A percentile compares a stretch with the other conserved stretches of the same genome.
Evolutionary conservation across 2,113 vertebrate species (phyloP).

Genomic region (Cryptotis parvus): DNA sequence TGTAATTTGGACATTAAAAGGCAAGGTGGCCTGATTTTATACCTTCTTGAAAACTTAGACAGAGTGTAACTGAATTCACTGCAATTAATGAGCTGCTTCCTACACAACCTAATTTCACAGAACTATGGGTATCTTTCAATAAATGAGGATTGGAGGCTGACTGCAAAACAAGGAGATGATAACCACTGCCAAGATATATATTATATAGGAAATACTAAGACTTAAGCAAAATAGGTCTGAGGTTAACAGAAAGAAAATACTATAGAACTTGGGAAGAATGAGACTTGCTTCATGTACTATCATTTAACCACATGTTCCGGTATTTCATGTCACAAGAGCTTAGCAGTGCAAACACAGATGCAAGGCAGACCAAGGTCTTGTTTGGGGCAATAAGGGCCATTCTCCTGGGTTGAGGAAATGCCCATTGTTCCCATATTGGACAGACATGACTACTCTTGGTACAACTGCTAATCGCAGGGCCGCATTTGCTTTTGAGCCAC

Average conservation of each 20-base stretch:
- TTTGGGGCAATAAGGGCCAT: background rate
- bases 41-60: background rate
- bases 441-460: background rate
- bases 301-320: background rate
- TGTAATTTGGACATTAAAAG: constrained; percentile 64
- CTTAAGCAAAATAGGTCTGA: background rate
- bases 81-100: constrained; percentile 33
- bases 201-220: constrained; percentile 17
- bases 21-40: constrained; percentile 44
- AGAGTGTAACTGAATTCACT: background rate
- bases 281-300: background rate
- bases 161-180: constrained; percentile 32
- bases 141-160: background rate
- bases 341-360: background rate
- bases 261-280: background rate
- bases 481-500: constrained; percentile 8
- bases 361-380: background rate
- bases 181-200: constrained; percentile 33
- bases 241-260: constrained; percentile 10
- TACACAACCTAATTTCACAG: constrained; percentile 55
- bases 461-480: background rate
- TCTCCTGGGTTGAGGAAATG: background rate
- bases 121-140: constrained; percentile 11
- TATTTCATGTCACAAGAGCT: background rate
- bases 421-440: background rate